Conservation (phyloP, 2,888 invertebrate genomes). For the Ecliptopera silaceata region DNA sequence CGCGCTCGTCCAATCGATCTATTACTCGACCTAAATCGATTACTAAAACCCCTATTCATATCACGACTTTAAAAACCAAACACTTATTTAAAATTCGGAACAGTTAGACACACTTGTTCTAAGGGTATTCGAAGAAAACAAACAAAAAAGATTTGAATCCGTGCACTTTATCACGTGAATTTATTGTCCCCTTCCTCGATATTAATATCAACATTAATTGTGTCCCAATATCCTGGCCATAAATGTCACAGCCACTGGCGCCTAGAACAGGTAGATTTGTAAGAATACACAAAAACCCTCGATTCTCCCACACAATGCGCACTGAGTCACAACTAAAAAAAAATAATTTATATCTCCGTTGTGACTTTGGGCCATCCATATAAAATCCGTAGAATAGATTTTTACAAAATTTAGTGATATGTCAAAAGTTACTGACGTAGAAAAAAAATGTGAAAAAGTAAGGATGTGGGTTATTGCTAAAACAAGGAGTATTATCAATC, state of each 20-base stretch:
- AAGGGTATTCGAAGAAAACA: conserved; percentile 42
- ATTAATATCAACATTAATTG: conserved; percentile 81
- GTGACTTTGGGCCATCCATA: conserved; percentile 59
- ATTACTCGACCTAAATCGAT: conserved; percentile 66
- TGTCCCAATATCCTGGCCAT: conserved; percentile 79
- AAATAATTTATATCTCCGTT: conserved; percentile 78
- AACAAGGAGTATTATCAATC: conserved; percentile 81
- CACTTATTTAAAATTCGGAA: conserved; percentile 14
- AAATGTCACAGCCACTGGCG: conserved; percentile 81
- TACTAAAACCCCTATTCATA: conserved; percentile 58
- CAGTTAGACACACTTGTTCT: conserved; percentile 18
- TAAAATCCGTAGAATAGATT: conserved; percentile 75
- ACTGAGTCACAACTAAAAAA: conserved; percentile 60
- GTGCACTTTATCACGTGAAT: conserved; percentile 64
- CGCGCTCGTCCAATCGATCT: conserved; percentile 66
- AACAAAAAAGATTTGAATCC: conserved; percentile 55
- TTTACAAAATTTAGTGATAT: conserved; percentile 82
- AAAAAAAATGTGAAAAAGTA: conserved; percentile 79
- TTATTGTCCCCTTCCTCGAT: conserved; percentile 74
- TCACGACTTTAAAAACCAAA: conserved; percentile 25
- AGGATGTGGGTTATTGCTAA: conserved; percentile 77
- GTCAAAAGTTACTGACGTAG: conserved; percentile 77
- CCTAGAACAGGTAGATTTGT: conserved; percentile 75
- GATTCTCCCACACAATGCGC: conserved; percentile 67
- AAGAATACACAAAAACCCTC: conserved; percentile 68